phyloP scores from a whole-genome alignment of 2,888 invertebrate species.

The Cantharis lateralis region DNA sequence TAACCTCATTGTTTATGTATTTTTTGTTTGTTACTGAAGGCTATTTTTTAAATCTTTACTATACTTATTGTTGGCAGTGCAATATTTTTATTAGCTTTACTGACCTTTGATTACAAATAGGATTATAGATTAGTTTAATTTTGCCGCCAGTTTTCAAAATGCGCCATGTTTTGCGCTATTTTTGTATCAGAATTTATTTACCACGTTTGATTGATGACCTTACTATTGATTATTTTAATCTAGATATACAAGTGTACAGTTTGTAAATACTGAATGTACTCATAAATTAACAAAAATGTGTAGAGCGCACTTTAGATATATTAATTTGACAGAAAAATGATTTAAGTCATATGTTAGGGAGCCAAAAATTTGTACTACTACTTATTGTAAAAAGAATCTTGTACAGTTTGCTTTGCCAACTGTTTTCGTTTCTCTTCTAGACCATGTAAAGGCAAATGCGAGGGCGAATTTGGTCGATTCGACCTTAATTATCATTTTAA shows the following conservation, averaged over 20 bases:
- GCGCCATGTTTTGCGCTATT: background rate
- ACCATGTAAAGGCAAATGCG: background rate
- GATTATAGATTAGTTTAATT: background rate
- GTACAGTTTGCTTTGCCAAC: background rate
- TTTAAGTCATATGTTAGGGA: background rate
- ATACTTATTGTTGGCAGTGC: constrained; percentile 9
- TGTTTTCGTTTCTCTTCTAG: background rate
- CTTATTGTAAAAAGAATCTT: background rate
- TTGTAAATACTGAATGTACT: background rate
- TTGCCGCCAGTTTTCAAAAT: background rate
- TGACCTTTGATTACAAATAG: constrained; percentile 26
- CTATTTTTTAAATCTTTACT: background rate
- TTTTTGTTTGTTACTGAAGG: background rate
- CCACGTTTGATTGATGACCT: background rate
- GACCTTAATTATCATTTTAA: no score
- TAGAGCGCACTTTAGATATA: background rate
- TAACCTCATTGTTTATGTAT: background rate
- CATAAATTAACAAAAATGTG: background rate
- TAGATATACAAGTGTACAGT: background rate
- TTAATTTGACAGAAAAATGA: background rate
- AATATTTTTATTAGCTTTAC: constrained; percentile 23
- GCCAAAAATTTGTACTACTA: background rate
- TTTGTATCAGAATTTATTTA: no score
- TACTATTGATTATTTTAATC: background rate
- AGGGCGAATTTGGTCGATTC: background rate